A percentile compares a stretch with the other conserved stretches of the same genome.
These are phyloP conservation scores for Brachypodius melanocephalos DNA, from an alignment of 2,113 vertebrate genomes.

Conservation along the genomic window DNA sequence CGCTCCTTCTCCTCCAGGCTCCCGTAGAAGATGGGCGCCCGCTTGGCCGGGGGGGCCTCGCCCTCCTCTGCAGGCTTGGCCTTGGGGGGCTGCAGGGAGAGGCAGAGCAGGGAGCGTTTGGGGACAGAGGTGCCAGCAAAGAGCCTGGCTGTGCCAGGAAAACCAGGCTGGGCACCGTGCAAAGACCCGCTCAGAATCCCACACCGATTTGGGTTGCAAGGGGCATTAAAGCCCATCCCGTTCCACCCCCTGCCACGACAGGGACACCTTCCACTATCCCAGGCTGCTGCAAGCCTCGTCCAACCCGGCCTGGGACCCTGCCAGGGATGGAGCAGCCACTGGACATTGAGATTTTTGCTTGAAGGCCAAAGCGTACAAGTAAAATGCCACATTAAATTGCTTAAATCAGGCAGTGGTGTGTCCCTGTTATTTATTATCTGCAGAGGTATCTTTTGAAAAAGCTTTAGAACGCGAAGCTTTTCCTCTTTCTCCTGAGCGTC, in stretches of 20 bases:
- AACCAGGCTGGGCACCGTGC: accelerated
- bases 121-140: background rate
- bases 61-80: constrained; percentile 81
- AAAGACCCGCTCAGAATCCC: accelerated
- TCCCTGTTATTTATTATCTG: background rate
- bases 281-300: accelerated
- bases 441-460: accelerated
- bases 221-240: background rate
- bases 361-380: accelerated
- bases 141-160: background rate
- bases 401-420: accelerated
- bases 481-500: background rate
- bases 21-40: constrained; percentile 88
- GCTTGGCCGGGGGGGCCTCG: constrained; percentile 78
- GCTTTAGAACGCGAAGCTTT: accelerated
- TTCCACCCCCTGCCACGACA: background rate
- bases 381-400: accelerated
- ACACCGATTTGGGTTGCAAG: background rate
- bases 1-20: constrained; percentile 94
- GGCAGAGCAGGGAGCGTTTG: background rate
- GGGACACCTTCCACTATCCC: accelerated
- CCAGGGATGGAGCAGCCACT: background rate
- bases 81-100: constrained; percentile 61
- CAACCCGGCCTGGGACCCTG: accelerated
- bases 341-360: background rate